phyloP scores from a whole-genome alignment of 1,140 invertebrate genomes.

The Magallana ariakensis region DNA sequence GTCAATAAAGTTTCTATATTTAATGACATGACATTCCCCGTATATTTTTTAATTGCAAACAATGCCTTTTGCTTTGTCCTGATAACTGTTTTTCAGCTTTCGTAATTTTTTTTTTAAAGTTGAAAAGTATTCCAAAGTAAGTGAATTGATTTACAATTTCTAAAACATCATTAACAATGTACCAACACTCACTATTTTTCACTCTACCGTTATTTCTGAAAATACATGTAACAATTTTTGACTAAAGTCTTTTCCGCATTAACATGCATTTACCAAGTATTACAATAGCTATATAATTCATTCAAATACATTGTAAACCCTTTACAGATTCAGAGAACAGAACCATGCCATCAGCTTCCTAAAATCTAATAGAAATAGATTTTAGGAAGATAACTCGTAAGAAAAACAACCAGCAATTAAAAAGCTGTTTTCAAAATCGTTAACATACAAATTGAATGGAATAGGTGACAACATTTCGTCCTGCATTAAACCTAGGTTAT shows the following conservation, averaged over 20 bases:
- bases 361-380: not conserved
- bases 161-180: not conserved
- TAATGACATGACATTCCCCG: not conserved
- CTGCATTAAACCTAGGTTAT: slow-evolving; percentile 48
- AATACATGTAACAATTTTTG: too few relatives aligned
- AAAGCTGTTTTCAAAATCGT: slow-evolving; percentile 53
- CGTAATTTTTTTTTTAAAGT: not conserved
- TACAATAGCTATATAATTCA: not conserved
- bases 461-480: slow-evolving; percentile 53
- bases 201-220: not conserved
- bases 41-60: not conserved
- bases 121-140: not conserved
- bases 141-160: not conserved
- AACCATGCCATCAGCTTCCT: not conserved
- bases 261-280: not conserved
- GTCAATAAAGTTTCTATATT: not conserved
- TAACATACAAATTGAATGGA: slow-evolving; percentile 54
- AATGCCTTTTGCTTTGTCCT: not conserved
- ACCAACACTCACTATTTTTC: not conserved
- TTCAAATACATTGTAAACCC: not conserved
- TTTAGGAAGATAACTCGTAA: not conserved
- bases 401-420: not conserved
- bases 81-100: not conserved
- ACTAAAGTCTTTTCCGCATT: too few relatives aligned
- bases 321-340: not conserved